phyloP scores from a whole-genome alignment of 2,113 vertebrate species.

The Lipotes vexillifer region DNA sequence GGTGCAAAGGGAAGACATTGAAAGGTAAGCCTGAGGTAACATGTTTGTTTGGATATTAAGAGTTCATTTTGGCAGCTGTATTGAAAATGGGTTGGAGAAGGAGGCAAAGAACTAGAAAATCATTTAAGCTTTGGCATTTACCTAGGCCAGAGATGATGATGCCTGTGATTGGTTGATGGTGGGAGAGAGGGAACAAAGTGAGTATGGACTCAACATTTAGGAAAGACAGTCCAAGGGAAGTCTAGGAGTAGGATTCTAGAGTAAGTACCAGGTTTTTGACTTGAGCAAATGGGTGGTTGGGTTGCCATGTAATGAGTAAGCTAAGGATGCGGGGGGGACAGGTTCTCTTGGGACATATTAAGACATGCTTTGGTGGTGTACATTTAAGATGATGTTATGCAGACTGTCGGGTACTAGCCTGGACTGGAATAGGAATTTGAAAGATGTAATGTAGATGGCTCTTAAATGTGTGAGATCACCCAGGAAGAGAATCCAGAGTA shows the following conservation, averaged over 20 bases:
- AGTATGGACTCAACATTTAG: background rate
- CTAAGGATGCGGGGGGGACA: background rate
- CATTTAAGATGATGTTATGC: background rate
- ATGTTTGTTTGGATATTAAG: background rate
- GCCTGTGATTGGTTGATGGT: no score
- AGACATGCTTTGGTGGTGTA: background rate
- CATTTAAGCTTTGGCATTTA: background rate
- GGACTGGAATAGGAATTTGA: background rate
- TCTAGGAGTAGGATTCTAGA: background rate
- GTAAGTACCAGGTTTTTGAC: background rate
- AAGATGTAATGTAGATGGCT: background rate
- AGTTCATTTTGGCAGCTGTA: background rate
- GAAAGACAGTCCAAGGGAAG: background rate
- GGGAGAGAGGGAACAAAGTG: background rate
- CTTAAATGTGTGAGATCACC: background rate
- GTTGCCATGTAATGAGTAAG: background rate
- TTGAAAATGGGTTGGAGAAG: background rate
- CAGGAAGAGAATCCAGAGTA: background rate
- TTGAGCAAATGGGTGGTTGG: background rate
- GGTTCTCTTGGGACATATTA: background rate
- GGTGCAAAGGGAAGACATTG: background rate
- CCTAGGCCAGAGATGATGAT: background rate
- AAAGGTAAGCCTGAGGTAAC: background rate
- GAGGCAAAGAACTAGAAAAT: background rate
- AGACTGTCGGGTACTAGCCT: background rate